These are phyloP conservation scores for Drosophila meridiana DNA, from an alignment of 2,888 invertebrate species.

Conservation along the genomic window DNA sequence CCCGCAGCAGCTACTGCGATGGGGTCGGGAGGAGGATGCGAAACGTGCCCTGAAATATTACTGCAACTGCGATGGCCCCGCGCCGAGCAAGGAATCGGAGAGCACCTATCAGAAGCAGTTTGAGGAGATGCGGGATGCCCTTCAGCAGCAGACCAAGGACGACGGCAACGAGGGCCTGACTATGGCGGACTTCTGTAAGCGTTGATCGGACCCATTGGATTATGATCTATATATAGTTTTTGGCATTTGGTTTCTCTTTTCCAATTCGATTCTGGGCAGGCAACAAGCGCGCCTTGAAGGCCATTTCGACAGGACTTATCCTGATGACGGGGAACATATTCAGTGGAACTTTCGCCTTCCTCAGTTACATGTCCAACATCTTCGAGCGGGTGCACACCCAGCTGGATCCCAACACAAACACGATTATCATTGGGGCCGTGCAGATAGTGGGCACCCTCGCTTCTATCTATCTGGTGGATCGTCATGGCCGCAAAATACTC, in stretches of 20 bases:
- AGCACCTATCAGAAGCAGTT: conserved; percentile 57
- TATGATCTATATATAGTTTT: neutral
- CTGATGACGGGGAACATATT: conserved; percentile 71
- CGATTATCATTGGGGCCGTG: conserved; percentile 78
- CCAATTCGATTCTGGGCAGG: conserved; percentile 32
- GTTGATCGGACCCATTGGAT: neutral
- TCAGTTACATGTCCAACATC: conserved; percentile 80
- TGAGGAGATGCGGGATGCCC: conserved; percentile 51
- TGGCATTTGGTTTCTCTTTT: neutral
- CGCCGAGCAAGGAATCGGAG: conserved; percentile 57
- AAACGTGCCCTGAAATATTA: conserved; percentile 68
- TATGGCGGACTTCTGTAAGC: conserved; percentile 66
- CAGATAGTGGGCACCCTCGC: conserved; percentile 74
- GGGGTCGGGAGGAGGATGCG: conserved; percentile 59
- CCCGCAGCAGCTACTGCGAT: conserved; percentile 67
- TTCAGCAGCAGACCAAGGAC: conserved; percentile 47
- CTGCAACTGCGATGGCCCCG: conserved; percentile 57
- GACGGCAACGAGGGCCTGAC: conserved; percentile 26
- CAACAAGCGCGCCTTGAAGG: conserved; percentile 63
- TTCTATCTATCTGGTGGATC: conserved; percentile 75
- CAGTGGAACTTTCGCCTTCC: conserved; percentile 74
- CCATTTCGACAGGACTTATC: conserved; percentile 61
- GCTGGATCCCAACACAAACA: conserved; percentile 76
- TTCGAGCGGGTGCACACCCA: conserved; percentile 71
- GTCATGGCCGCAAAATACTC: conserved; percentile 71